A percentile compares a stretch with the other conserved stretches of the same genome.
phyloP scores from a whole-genome alignment of 1,140 invertebrate genomes.

The Drosophila santomea region DNA sequence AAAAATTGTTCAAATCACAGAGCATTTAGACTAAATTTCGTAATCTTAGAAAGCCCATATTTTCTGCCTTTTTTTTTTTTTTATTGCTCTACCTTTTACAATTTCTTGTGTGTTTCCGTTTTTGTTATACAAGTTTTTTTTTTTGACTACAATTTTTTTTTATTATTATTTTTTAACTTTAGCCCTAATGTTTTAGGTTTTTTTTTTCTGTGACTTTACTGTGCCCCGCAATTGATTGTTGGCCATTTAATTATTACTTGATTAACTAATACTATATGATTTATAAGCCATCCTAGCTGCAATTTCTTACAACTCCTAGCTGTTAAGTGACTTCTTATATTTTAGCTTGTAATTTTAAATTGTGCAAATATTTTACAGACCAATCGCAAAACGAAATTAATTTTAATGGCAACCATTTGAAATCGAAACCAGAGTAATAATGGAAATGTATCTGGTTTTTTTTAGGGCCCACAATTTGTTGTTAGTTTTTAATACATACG shows the following conservation, averaged over 20 bases:
- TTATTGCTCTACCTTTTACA: conserved; percentile 11
- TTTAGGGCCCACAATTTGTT: neutral
- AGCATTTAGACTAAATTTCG: conserved; percentile 54
- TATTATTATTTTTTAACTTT: conserved; percentile 14
- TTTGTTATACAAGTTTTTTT: conserved; percentile 52
- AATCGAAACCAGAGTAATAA: neutral
- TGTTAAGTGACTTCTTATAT: conserved; percentile 17
- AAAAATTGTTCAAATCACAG: conserved; percentile 47
- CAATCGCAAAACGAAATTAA: conserved; percentile 2
- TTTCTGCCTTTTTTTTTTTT: neutral
- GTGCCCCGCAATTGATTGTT: conserved; percentile 42
- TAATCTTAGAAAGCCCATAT: conserved; percentile 20
- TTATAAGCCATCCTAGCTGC: conserved; percentile 32
- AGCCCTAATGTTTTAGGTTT: conserved; percentile 10
- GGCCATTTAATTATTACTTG: conserved; percentile 58
- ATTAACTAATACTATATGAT: conserved; percentile 18
- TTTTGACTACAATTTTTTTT: conserved; percentile 22
- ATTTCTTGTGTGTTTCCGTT: conserved; percentile 18
- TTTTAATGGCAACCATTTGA: neutral
- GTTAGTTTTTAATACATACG: neutral
- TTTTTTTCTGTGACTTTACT: conserved; percentile 20
- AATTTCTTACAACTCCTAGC: conserved; percentile 17
- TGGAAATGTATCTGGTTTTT: neutral
- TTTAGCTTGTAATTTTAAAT: conserved; percentile 22
- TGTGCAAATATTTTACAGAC: conserved; percentile 10